A percentile compares a stretch with the other conserved stretches of the same genome.
Conservation (phyloP, 1,140 invertebrate species). For the Aradophagus sp. region DNA sequence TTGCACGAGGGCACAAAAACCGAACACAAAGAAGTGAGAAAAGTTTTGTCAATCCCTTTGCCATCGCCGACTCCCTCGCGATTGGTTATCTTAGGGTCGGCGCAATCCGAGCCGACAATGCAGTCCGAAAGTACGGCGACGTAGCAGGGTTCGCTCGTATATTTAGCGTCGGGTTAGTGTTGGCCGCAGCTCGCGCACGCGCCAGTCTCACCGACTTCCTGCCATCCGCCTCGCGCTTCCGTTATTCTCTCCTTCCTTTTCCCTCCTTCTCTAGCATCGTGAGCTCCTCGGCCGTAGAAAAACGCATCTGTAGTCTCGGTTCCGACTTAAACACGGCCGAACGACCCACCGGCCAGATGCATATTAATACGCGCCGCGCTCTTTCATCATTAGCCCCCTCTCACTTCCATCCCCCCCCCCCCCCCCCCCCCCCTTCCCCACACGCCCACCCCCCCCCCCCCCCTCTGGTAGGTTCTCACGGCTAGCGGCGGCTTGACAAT, state of each 20-base stretch:
- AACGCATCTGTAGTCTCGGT: constrained; percentile 66
- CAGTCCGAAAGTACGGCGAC: constrained; percentile 63
- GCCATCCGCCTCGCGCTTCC: constrained; percentile 72
- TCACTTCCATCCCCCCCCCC: too few relatives aligned
- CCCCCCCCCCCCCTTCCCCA: too few relatives aligned
- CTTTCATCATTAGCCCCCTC: constrained; percentile 42
- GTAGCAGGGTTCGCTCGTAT: constrained; percentile 58
- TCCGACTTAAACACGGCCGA: constrained; percentile 28
- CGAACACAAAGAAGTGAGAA: too few relatives aligned
- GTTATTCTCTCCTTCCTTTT: too few relatives aligned
- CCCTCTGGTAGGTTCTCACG: too few relatives aligned
- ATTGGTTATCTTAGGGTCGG: constrained; percentile 40
- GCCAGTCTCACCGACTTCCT: constrained; percentile 73
- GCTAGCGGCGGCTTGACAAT: too few relatives aligned
- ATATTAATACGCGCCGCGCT: constrained; percentile 50
- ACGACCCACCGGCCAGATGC: constrained; percentile 39
- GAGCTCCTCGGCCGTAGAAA: constrained; percentile 59
- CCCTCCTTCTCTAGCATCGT: too few relatives aligned
- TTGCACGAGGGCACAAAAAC: too few relatives aligned
- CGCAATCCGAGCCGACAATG: constrained; percentile 69
- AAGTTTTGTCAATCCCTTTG: too few relatives aligned
- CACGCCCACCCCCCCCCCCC: too few relatives aligned
- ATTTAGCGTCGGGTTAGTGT: constrained; percentile 62
- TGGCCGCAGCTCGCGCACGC: constrained; percentile 66
- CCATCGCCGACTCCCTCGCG: too few relatives aligned